These are phyloP conservation scores for Candoia aspera DNA, from an alignment of 2,113 vertebrate genomes.

Conservation along the genomic window DNA sequence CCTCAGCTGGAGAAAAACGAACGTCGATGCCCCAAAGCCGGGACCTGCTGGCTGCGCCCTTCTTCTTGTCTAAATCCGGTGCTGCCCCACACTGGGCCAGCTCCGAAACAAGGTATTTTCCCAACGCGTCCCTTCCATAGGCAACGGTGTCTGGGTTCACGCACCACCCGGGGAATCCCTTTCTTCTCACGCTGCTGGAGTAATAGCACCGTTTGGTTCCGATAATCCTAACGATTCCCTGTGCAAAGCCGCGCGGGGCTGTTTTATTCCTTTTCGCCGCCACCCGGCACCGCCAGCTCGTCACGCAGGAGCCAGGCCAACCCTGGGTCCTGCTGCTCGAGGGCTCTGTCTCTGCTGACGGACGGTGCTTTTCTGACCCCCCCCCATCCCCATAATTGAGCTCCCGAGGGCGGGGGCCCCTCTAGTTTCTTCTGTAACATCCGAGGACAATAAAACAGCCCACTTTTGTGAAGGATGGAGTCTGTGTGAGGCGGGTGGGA, in stretches of 20 bases:
- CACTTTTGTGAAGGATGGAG: background rate
- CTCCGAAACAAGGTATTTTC: background rate
- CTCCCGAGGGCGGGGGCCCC: background rate
- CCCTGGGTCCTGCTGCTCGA: background rate
- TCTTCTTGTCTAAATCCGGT: background rate
- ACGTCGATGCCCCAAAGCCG: background rate
- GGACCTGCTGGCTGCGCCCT: background rate
- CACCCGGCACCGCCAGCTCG: background rate
- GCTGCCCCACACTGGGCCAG: background rate
- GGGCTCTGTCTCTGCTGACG: background rate
- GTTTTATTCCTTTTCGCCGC: background rate
- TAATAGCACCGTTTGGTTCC: background rate
- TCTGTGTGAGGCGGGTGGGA: background rate
- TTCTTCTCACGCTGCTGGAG: slow-evolving; percentile 10
- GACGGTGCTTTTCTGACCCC: background rate
- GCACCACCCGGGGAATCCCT: background rate
- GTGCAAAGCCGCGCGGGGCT: slow-evolving; percentile 18
- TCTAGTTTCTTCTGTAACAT: background rate
- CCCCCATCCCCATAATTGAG: background rate
- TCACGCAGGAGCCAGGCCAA: background rate
- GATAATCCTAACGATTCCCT: slow-evolving; percentile 44
- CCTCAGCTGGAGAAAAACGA: background rate
- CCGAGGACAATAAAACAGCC: slow-evolving; percentile 22
- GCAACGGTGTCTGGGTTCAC: background rate
- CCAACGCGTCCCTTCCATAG: background rate